These are phyloP conservation scores for Orthonyx spaldingii DNA, from an alignment of 2,113 vertebrate species.

Conservation along the genomic window DNA sequence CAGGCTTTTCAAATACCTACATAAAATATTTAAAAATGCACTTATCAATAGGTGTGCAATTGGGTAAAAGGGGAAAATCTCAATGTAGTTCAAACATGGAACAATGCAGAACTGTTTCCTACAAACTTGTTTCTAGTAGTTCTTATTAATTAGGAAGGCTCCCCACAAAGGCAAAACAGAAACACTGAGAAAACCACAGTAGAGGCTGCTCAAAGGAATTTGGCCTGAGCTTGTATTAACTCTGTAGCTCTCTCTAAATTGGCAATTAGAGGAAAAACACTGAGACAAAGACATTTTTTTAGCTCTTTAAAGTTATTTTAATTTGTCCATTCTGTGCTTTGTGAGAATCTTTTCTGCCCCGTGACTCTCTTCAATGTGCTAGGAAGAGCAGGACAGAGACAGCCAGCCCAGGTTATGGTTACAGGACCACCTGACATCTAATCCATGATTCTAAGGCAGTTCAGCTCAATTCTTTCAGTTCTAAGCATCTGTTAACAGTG, in stretches of 20 bases:
- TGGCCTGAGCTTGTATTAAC: not conserved
- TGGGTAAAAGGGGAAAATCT: not conserved
- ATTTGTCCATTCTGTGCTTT: not conserved
- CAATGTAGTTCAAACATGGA: not conserved
- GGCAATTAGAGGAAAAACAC: slow-evolving; percentile 9
- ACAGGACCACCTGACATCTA: not conserved
- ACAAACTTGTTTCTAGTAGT: not conserved
- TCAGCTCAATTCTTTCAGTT: not conserved
- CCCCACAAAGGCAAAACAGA: not conserved
- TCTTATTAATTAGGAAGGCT: slow-evolving; percentile 4
- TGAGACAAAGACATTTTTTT: not conserved
- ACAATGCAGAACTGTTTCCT: slow-evolving; percentile 4
- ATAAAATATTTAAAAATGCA: not conserved
- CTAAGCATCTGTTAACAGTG: not conserved
- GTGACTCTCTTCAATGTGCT: not conserved
- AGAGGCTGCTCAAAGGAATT: not conserved
- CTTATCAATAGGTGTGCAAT: not conserved
- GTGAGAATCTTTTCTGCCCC: not conserved
- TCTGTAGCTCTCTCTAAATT: not conserved
- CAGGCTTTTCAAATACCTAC: not conserved
- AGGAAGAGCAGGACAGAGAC: not conserved
- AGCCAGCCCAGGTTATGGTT: not conserved
- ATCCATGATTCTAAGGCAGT: not conserved
- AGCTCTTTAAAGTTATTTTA: not conserved
- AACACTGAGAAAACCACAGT: not conserved